Evolutionary conservation across 2,113 vertebrate species (phyloP).

Genomic region (Eurypyga helias): DNA sequence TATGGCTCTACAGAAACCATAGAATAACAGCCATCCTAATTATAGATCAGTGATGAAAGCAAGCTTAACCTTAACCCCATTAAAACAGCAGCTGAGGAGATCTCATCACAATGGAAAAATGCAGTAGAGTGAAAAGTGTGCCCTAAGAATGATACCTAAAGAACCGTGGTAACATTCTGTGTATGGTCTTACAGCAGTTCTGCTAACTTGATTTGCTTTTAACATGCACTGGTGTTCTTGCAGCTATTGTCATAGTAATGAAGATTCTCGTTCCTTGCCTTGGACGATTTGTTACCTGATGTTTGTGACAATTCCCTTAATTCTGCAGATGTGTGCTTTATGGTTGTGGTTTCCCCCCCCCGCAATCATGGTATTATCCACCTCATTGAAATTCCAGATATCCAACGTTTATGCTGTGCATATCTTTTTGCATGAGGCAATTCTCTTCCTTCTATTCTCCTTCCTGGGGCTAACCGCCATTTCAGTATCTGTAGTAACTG

Average conservation of each 20-base stretch:
- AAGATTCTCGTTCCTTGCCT: not conserved
- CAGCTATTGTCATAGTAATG: not conserved
- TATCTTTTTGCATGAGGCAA: not conserved
- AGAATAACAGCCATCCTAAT: conserved; percentile 46
- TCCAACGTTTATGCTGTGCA: not conserved
- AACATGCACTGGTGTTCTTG: not conserved
- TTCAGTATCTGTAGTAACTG: not conserved
- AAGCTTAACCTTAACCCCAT: conserved; percentile 33
- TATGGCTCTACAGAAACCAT: conserved; percentile 34
- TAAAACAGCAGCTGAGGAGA: conserved; percentile 19
- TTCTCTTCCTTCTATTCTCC: not conserved
- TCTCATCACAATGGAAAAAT: not conserved
- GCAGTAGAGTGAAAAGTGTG: not conserved
- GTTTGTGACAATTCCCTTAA: not conserved
- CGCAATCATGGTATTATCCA: not conserved
- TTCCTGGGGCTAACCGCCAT: not conserved
- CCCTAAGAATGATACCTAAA: not conserved
- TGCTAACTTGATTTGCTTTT: not conserved
- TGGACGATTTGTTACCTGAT: not conserved
- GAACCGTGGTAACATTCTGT: not conserved
- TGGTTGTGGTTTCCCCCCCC: not conserved
- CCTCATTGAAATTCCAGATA: not conserved
- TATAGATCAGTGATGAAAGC: conserved; percentile 53
- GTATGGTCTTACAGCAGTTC: not conserved
- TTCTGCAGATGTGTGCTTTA: not conserved